These are phyloP conservation scores for Parus major DNA, from an alignment of 2,113 vertebrate species.

Conservation along the genomic window DNA sequence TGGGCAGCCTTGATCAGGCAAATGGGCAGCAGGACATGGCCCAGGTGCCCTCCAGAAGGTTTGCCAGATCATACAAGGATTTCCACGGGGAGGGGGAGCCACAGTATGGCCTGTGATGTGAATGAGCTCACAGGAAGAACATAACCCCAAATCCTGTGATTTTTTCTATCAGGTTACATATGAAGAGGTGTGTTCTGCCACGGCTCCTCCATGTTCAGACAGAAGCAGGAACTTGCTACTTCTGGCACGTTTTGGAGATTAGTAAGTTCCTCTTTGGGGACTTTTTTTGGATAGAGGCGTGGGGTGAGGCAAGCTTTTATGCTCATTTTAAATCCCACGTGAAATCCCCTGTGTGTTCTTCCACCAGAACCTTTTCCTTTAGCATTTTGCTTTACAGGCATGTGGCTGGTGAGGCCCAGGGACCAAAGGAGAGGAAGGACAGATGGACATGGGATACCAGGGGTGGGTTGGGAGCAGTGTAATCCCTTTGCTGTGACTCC, in stretches of 20 bases:
- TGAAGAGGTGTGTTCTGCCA: not conserved
- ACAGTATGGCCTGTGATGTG: no score
- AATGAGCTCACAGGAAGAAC: rapidly evolving
- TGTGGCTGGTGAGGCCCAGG: not conserved
- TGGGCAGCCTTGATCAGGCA: not conserved
- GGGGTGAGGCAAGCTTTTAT: rapidly evolving
- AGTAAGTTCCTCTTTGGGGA: not conserved
- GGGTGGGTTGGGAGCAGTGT: not conserved
- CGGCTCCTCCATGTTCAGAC: not conserved
- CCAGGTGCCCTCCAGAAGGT: no score
- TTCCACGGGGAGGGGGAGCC: rapidly evolving
- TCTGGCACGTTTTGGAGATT: not conserved
- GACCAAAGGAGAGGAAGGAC: not conserved
- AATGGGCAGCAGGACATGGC: rapidly evolving
- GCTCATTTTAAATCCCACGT: not conserved
- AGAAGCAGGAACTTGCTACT: not conserved
- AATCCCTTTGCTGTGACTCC: not conserved
- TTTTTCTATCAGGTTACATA: rapidly evolving
- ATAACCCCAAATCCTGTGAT: not conserved
- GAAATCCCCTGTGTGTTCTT: not conserved
- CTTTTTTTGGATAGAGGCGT: not conserved
- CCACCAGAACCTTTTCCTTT: not conserved
- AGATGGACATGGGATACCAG: not conserved
- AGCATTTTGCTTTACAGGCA: rapidly evolving
- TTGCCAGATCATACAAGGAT: not conserved